phyloP scores from a whole-genome alignment of 2,113 vertebrate species.

The Puma concolor region DNA sequence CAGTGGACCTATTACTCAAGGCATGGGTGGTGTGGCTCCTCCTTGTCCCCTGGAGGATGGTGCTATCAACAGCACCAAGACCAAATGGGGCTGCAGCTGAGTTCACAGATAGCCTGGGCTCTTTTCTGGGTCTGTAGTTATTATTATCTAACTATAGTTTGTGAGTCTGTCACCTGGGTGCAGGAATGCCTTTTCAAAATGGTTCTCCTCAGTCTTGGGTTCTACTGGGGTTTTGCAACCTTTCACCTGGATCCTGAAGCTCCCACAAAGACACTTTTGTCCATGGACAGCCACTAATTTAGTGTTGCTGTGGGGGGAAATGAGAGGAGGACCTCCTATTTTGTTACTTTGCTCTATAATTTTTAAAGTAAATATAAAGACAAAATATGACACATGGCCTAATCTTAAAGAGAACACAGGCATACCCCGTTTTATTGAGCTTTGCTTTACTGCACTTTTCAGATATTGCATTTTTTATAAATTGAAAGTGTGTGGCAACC shows the following conservation, averaged over 20 bases:
- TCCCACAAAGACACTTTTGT: not conserved
- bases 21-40: not conserved
- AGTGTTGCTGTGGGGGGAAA: not conserved
- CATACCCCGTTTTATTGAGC: not conserved
- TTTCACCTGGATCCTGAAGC: not conserved
- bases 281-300: not conserved
- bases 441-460: not conserved
- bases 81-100: not conserved
- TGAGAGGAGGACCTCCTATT: not conserved
- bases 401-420: not conserved
- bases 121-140: not conserved
- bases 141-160: not conserved
- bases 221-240: not conserved
- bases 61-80: not conserved
- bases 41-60: not conserved
- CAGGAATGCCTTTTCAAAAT: not conserved
- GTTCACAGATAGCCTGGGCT: too few species aligned
- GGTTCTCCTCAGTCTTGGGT: not conserved
- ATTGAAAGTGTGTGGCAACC: not conserved
- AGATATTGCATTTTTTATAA: not conserved
- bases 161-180: not conserved
- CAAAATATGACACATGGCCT: not conserved
- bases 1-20: not conserved
- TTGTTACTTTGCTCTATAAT: not conserved
- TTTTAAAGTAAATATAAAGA: constrained; percentile 5